Conservation (phyloP, 2,797 vertebrate species). For the Australoheros facetus region DNA sequence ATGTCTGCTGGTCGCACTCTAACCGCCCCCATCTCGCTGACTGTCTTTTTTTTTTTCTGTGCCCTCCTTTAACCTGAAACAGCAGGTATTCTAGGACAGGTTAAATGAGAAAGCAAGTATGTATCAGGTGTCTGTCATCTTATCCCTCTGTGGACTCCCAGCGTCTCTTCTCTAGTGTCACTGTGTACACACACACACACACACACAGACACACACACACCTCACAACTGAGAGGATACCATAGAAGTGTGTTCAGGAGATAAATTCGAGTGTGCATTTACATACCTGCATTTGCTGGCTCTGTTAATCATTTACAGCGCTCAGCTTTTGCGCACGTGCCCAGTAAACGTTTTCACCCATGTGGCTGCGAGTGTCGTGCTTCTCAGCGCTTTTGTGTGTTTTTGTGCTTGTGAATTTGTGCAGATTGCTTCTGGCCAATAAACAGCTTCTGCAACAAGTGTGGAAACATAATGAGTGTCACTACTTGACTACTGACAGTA, state of each 20-base stretch:
- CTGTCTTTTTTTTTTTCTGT: slow-evolving; percentile 38
- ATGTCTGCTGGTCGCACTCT: slow-evolving; percentile 18
- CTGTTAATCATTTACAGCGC: slow-evolving; percentile 55
- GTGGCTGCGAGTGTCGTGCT: slow-evolving; percentile 6
- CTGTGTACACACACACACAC: slow-evolving; percentile 31
- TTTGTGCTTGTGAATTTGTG: slow-evolving; percentile 9
- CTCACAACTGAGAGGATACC: slow-evolving; percentile 41
- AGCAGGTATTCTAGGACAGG: slow-evolving; percentile 75
- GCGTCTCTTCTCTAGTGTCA: slow-evolving; percentile 68
- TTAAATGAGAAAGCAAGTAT: slow-evolving; percentile 78
- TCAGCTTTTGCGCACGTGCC: slow-evolving; percentile 24
- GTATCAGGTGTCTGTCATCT: slow-evolving; percentile 80
- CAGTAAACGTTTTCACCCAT: slow-evolving; percentile 20
- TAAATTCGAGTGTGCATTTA: slow-evolving; percentile 18
- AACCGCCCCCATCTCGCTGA: slow-evolving; percentile 25
- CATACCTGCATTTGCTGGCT: slow-evolving; percentile 18
- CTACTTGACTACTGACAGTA: slow-evolving; percentile 22
- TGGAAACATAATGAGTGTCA: slow-evolving; percentile 41
- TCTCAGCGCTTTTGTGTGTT: slow-evolving; percentile 4
- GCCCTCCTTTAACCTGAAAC: slow-evolving; percentile 71
- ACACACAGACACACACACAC: slow-evolving; percentile 25
- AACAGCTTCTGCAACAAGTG: slow-evolving; percentile 31
- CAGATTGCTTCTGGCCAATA: slow-evolving; percentile 10
- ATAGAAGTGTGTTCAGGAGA: slow-evolving; percentile 15
- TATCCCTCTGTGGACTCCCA: slow-evolving; percentile 69